Conservation (phyloP, 2,113 vertebrate genomes). For the Protomyctophum bolini region DNA sequence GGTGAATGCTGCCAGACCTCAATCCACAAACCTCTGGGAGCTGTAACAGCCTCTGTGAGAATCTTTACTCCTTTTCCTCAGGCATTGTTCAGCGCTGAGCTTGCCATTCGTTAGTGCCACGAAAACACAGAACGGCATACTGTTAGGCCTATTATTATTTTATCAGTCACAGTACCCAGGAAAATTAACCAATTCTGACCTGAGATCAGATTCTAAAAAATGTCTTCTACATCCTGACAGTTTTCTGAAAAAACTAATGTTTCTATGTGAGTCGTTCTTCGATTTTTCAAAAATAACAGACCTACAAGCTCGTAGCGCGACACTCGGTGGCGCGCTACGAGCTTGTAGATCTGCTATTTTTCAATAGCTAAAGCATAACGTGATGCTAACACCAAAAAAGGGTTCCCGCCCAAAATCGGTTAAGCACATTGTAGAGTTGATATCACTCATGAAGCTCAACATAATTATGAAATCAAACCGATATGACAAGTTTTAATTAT, state of each 20-base stretch:
- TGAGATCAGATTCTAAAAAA: too few relatives aligned
- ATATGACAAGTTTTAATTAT: not conserved
- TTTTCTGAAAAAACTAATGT: too few relatives aligned
- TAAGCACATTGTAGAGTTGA: not conserved
- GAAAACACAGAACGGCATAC: slow-evolving; percentile 19
- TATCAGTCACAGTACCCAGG: not conserved
- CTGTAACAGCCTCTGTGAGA: not conserved
- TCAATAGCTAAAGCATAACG: too few relatives aligned
- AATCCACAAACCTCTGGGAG: slow-evolving; percentile 44
- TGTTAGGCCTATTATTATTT: not conserved
- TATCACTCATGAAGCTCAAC: not conserved
- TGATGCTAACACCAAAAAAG: too few relatives aligned
- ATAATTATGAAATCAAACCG: slow-evolving; percentile 10
- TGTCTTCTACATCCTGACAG: too few relatives aligned
- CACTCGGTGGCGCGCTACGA: too few relatives aligned
- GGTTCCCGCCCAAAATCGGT: not conserved
- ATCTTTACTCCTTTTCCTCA: slow-evolving; percentile 26
- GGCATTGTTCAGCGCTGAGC: slow-evolving; percentile 29
- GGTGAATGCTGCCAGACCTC: slow-evolving; percentile 33
- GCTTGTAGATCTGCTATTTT: too few relatives aligned
- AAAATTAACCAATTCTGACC: not conserved
- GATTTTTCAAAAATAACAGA: too few relatives aligned
- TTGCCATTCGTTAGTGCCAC: slow-evolving; percentile 18
- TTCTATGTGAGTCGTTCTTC: too few relatives aligned
- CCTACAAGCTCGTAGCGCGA: too few relatives aligned